Evolutionary conservation across 2,113 vertebrate genomes (phyloP), one percentile per base, ranked within the genome.

Genomic region (Heliornis fulica): DNA sequence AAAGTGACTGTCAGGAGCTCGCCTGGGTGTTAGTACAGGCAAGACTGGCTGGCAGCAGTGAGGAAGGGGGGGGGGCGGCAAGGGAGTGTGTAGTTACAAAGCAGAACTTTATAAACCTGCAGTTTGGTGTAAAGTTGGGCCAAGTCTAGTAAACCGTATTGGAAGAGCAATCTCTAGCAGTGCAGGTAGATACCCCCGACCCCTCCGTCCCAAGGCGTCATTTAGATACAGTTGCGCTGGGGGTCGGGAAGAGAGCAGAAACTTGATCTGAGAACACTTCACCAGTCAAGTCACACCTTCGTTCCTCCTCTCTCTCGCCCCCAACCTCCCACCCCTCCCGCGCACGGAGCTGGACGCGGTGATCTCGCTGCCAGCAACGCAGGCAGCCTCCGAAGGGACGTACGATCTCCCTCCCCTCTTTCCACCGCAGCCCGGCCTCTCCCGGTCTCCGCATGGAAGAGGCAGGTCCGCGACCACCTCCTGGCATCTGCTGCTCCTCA

Each of bases 31-130:
- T 87, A 79, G 19, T 50, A 59, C n/a, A 15, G 41, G 41, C 74
- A 82, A 38, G 80, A 41, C 76, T 11, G 46, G 17, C 57, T 68
- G 74, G 43, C 57, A 87, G 36, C 81, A 36, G 8, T 6, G 53
- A 76, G 32, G 46, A 65, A 38, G 3, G 46, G 46, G 21, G 13
- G 6, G 23, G 23, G 48, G 0, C 0, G 10, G 4, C 5, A 19
- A 2, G 8, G 5, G 9, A 3, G 20, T 9, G 45, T 29, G 81
- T 75, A 53, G 20, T 71, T 63, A 63, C 41, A 72, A 91, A 89
- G 19, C 1, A 11, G 29, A 26, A 21, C 34, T 89, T 87, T 6
- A 64, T 34, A 34, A 91, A 12, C 41, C 15, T 34, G 26, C 11
- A 54, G 10, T n/a, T 75, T 75, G 32, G 17, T n/a, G 29, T 11